These are phyloP conservation scores for Asobara japonica DNA, from an alignment of 1,140 invertebrate species.

Conservation along the genomic window DNA sequence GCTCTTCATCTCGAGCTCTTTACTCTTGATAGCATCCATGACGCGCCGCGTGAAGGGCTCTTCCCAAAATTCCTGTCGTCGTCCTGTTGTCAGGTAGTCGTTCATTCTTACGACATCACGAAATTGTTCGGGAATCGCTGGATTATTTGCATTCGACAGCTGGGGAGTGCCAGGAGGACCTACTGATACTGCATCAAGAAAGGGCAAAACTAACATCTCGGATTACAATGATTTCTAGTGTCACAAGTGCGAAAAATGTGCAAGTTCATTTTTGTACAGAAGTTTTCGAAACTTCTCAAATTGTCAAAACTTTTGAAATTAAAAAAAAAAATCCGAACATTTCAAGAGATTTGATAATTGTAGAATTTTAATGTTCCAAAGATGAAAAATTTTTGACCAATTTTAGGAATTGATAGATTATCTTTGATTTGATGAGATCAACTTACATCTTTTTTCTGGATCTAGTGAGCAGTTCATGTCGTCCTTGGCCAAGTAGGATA, in stretches of 20 bases:
- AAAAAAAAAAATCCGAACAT: too few species aligned
- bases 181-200: conserved; percentile 35
- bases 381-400: background rate
- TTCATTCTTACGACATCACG: conserved; percentile 87
- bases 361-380: background rate
- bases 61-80: conserved; percentile 91
- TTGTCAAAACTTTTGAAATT: too few species aligned
- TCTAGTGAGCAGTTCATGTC: conserved; percentile 60
- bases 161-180: conserved; percentile 52
- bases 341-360: too few species aligned
- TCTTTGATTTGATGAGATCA: background rate
- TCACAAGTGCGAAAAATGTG: too few species aligned
- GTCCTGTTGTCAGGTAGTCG: conserved; percentile 85
- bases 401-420: background rate
- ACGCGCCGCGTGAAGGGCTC: conserved; percentile 83
- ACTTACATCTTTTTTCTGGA: conserved; percentile 68
- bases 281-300: too few species aligned
- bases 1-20: conserved; percentile 92
- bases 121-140: conserved; percentile 68
- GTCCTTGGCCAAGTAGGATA: conserved; percentile 59
- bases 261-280: too few species aligned
- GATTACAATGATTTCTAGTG: too few species aligned
- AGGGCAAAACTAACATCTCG: too few species aligned
- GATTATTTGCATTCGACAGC: conserved; percentile 59
- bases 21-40: conserved; percentile 89